Evolutionary conservation across 2,797 vertebrate genomes (phyloP), one percentile per base, ranked within the genome.

Genomic region (Hippocampus kuda): DNA sequence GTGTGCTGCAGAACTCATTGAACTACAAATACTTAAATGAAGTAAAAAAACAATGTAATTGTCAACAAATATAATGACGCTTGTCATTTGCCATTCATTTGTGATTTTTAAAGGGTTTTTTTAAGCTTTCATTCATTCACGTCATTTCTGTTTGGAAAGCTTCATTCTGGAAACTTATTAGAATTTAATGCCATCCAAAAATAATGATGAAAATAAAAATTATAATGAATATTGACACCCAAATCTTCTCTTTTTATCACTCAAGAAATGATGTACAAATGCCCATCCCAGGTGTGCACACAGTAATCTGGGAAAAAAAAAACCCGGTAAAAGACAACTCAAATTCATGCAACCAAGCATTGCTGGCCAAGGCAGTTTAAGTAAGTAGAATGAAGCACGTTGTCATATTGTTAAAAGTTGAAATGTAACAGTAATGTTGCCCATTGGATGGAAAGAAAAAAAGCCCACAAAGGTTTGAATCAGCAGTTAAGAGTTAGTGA

Each of bases 261-360:
- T 16, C 18, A 63, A 44, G 34, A 10, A 46, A 46, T 46, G 46
- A 26, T 26, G 42, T 48, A 27, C 13, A 48, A 46, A 27, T 27
- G 63, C 63, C 63, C 63, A 65, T 65, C 44, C 16, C 44, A 48
- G 48, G 63, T 65, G 24, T 9, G 56, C 74, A 75, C 79, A 73
- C 74, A 75, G 68, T 69, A 76, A 24, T 68, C 69, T 61, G 75
- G 64, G 79, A 76, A 79, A 75, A 72, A 83, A 76, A 73, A 71
- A 84, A 77, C 70, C 5, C 34, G 1, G 34, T 38, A 74, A 83
- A 69, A 75, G 34, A 76, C 65, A 83, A 75, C 82, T 82, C 67
- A 79, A 85, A 81, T 79, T 73, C 81, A 79, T 85, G 84, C 79
- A 83, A 77, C 72, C 66, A 75, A 71, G 82, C 77, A 69, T 76